Percentiles rank a stretch among this genome's conserved stretches.
phyloP scores from a whole-genome alignment of 2,113 vertebrate species.

The Brachyhypopomus gauderio region DNA sequence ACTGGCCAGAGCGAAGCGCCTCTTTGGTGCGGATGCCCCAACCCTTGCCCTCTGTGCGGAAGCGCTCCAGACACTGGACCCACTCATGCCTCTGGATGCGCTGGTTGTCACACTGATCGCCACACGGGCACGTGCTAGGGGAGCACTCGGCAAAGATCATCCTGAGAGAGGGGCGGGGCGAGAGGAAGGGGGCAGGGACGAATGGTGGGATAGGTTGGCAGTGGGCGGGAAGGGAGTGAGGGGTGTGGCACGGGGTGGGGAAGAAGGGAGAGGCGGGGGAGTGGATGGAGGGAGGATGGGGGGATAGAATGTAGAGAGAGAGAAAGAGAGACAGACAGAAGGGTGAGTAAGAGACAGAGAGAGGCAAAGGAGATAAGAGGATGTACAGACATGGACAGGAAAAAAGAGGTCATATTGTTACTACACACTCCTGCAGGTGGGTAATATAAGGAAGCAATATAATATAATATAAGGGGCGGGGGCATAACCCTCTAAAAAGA shows the following conservation, averaged over 20 bases:
- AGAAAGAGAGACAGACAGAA: no score
- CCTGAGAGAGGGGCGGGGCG: constrained; percentile 63
- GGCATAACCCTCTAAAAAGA: no score
- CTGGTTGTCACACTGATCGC: constrained; percentile 92
- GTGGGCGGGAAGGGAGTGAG: no score
- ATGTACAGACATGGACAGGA: no score
- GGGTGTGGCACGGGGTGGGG: no score
- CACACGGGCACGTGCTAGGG: constrained; percentile 90
- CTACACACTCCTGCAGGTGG: no score
- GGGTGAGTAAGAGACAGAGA: no score
- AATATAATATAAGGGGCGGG: no score
- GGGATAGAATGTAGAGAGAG: no score
- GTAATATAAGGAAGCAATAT: no score
- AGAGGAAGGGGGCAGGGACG: background rate
- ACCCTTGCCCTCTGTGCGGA: constrained; percentile 94
- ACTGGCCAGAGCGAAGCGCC: constrained; percentile 88
- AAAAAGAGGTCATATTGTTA: no score
- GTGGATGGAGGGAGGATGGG: no score
- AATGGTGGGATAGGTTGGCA: background rate
- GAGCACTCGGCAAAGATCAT: constrained; percentile 99
- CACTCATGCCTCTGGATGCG: constrained; percentile 96
- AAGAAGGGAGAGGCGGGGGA: background rate
- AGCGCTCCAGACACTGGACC: constrained; percentile 96
- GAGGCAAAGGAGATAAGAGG: background rate
- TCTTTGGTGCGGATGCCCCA: constrained; percentile 99